Conservation (phyloP, 2,113 vertebrate genomes). For the Pao palembangensis region DNA sequence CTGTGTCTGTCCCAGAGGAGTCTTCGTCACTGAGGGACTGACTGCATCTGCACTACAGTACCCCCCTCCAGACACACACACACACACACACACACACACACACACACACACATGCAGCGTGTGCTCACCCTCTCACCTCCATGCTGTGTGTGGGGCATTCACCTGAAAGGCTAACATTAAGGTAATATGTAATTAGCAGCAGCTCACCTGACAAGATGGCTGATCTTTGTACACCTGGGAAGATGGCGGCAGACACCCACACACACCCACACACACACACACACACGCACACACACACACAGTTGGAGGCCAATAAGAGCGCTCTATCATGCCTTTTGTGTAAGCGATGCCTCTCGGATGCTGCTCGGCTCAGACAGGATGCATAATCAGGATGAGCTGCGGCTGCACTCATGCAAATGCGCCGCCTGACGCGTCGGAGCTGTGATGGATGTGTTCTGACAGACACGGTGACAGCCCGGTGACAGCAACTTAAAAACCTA, state of each 20-base stretch:
- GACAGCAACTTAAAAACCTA: conserved; percentile 72
- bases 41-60: conserved; percentile 65
- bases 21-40: conserved; percentile 61
- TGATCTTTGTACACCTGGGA: conserved; percentile 54
- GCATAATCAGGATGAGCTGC: conserved; percentile 61
- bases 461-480: conserved; percentile 72
- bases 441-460: conserved; percentile 77
- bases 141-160: conserved; percentile 26
- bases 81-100: conserved; percentile 31
- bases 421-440: conserved; percentile 64
- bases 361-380: conserved; percentile 65
- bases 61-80: conserved; percentile 28
- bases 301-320: conserved; percentile 51
- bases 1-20: conserved; percentile 70
- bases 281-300: conserved; percentile 9
- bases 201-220: conserved; percentile 61
- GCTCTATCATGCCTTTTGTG: conserved; percentile 52
- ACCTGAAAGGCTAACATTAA: conserved; percentile 28
- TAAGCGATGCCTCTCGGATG: conserved; percentile 54
- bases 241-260: conserved; percentile 42
- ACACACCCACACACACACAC: conserved; percentile 7
- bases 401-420: conserved; percentile 74
- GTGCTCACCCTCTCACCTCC: conserved; percentile 22
- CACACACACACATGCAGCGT: conserved; percentile 26
- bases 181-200: conserved; percentile 33